A percentile compares a stretch with the other conserved stretches of the same genome.
Conservation (phyloP, 2,888 invertebrate species). For the Drosophila cognata region DNA sequence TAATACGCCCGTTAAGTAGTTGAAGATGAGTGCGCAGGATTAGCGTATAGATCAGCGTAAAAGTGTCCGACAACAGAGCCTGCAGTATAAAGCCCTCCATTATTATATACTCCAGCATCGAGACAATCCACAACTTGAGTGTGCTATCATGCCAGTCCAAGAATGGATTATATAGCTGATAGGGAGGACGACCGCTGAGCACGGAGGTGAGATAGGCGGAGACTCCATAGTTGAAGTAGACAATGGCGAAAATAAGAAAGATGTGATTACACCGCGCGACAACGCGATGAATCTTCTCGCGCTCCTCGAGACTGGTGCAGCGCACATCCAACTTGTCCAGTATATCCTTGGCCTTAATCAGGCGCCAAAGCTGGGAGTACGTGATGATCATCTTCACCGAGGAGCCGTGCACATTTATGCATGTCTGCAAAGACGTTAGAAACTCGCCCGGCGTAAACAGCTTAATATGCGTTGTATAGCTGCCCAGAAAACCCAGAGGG, state of each 20-base stretch:
- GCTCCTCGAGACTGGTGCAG: constrained; percentile 54
- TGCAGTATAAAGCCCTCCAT: constrained; percentile 63
- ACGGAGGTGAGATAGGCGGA: constrained; percentile 61
- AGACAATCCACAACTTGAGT: constrained; percentile 50
- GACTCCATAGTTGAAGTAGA: constrained; percentile 60
- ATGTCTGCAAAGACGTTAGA: constrained; percentile 72
- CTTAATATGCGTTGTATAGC: constrained; percentile 61
- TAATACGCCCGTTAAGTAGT: constrained; percentile 61
- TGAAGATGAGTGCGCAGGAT: constrained; percentile 63
- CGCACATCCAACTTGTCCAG: constrained; percentile 68
- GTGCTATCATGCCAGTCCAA: constrained; percentile 65
- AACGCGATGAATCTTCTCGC: constrained; percentile 52
- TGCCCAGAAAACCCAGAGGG: constrained; percentile 61
- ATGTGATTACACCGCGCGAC: constrained; percentile 63
- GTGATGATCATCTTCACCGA: constrained; percentile 60
- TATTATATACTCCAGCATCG: constrained; percentile 61
- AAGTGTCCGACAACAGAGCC: constrained; percentile 61
- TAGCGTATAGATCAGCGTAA: not conserved
- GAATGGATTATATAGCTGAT: constrained; percentile 72
- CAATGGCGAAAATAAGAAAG: constrained; percentile 58
- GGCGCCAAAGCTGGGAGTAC: constrained; percentile 54
- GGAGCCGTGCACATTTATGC: constrained; percentile 68
- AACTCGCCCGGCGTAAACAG: constrained; percentile 66
- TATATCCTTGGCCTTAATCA: constrained; percentile 53
- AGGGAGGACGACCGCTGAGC: constrained; percentile 65